A percentile compares a stretch with the other conserved stretches of the same genome.
phyloP scores from a whole-genome alignment of 2,113 vertebrate genomes.

The Chelonoidis abingdonii region DNA sequence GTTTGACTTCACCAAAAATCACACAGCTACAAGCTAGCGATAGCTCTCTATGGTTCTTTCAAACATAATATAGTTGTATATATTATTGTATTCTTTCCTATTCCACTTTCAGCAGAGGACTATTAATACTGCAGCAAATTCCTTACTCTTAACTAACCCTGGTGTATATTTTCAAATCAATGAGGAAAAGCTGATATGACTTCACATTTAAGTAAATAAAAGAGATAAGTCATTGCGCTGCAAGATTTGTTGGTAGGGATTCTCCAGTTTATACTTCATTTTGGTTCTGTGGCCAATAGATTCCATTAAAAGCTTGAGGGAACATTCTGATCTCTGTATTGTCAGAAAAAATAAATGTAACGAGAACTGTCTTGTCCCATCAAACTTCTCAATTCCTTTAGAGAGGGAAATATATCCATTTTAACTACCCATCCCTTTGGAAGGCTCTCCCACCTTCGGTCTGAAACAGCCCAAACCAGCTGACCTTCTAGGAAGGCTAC shows the following conservation, averaged over 20 bases:
- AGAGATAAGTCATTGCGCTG: background rate
- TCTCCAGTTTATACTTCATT: constrained; percentile 13
- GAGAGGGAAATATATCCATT: background rate
- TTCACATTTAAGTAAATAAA: background rate
- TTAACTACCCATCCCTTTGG: background rate
- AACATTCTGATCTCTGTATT: background rate
- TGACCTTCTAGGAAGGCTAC: constrained; percentile 13
- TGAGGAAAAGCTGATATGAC: constrained; percentile 11
- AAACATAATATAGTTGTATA: background rate
- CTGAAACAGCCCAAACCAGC: background rate
- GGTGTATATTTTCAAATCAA: constrained; percentile 29
- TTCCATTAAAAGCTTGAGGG: background rate
- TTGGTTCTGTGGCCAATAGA: background rate
- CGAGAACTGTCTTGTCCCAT: background rate
- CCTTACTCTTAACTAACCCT: background rate
- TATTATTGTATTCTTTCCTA: constrained; percentile 44
- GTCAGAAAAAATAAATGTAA: background rate
- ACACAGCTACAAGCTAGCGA: background rate
- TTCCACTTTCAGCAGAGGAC: background rate
- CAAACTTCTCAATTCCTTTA: background rate
- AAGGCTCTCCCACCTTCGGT: background rate
- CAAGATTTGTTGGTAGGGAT: background rate
- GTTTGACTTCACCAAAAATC: background rate
- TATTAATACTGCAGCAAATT: constrained; percentile 11
- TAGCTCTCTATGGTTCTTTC: background rate